Evolutionary conservation across 1,140 invertebrate genomes (phyloP).

Genomic region (Heliconius nattereri): DNA sequence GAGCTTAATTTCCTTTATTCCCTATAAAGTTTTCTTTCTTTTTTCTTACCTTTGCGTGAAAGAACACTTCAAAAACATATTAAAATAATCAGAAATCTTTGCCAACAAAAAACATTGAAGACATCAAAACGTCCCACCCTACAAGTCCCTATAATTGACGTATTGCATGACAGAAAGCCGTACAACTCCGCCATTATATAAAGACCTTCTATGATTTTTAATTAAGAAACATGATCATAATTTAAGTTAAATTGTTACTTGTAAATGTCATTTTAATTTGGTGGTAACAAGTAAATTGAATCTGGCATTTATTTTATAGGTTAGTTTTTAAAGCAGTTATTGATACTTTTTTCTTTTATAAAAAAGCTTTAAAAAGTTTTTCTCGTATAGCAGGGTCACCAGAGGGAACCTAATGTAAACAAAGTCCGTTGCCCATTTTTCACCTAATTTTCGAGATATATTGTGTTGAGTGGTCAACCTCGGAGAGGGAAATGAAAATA

Average conservation of each 20-base stretch:
- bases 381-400: neutral
- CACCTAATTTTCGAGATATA: neutral
- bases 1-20: no score
- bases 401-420: neutral
- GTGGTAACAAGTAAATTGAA: neutral
- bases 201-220: neutral
- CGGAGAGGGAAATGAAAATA: no score
- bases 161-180: constrained; percentile 55
- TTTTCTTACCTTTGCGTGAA: no score
- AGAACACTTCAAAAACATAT: no score
- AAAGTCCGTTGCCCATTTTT: neutral
- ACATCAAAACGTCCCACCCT: constrained; percentile 8
- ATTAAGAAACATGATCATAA: constrained; percentile 6
- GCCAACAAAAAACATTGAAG: neutral
- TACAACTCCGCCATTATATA: constrained; percentile 28
- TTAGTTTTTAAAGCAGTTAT: neutral
- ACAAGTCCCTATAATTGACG: constrained; percentile 52
- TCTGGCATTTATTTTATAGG: neutral
- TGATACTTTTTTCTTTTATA: no score
- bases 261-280: neutral
- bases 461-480: no score
- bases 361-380: no score
- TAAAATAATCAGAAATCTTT: neutral
- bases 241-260: neutral
- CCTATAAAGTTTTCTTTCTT: no score